Evolutionary conservation across 1,140 invertebrate species (phyloP).

Genomic region (Drosophila rufa): DNA sequence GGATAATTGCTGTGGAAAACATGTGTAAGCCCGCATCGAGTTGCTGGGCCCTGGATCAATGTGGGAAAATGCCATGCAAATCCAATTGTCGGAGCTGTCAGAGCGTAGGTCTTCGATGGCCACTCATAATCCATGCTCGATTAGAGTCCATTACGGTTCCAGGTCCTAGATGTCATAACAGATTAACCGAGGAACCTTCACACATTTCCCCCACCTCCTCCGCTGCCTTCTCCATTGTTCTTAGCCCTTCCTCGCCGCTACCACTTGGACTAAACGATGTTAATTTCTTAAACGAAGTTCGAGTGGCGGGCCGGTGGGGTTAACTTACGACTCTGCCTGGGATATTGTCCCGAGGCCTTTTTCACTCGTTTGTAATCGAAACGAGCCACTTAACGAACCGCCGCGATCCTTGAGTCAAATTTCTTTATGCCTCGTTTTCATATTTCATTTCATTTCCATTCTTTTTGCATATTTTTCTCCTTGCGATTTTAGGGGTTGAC

Average conservation of each 20-base stretch:
- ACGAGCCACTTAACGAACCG: slow-evolving; percentile 77
- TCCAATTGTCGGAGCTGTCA: slow-evolving; percentile 73
- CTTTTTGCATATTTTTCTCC: slow-evolving; percentile 53
- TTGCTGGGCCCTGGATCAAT: slow-evolving; percentile 36
- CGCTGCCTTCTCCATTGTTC: slow-evolving; percentile 21
- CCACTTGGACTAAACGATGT: slow-evolving; percentile 80
- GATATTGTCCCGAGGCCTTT: slow-evolving; percentile 59
- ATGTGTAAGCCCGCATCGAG: slow-evolving; percentile 73
- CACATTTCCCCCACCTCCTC: slow-evolving; percentile 17
- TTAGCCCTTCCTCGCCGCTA: slow-evolving; percentile 12
- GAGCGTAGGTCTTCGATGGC: slow-evolving; percentile 79
- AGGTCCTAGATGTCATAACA: slow-evolving; percentile 79
- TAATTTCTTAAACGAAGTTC: slow-evolving; percentile 71
- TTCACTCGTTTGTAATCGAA: slow-evolving; percentile 70
- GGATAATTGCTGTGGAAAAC: slow-evolving; percentile 59
- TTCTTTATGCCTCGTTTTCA: slow-evolving; percentile 65
- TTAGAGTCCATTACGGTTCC: slow-evolving; percentile 73
- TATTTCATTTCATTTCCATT: slow-evolving; percentile 49
- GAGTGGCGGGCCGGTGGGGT: slow-evolving; percentile 49
- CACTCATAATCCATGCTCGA: slow-evolving; percentile 78
- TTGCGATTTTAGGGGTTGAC: slow-evolving; percentile 69
- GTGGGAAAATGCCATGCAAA: slow-evolving; percentile 68
- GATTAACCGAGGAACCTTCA: slow-evolving; percentile 68
- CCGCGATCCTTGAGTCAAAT: slow-evolving; percentile 63
- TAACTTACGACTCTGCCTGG: slow-evolving; percentile 50